A percentile compares a stretch with the other conserved stretches of the same genome.
phyloP scores from a whole-genome alignment of 2,113 vertebrate genomes.

The Caranx melampygus region DNA sequence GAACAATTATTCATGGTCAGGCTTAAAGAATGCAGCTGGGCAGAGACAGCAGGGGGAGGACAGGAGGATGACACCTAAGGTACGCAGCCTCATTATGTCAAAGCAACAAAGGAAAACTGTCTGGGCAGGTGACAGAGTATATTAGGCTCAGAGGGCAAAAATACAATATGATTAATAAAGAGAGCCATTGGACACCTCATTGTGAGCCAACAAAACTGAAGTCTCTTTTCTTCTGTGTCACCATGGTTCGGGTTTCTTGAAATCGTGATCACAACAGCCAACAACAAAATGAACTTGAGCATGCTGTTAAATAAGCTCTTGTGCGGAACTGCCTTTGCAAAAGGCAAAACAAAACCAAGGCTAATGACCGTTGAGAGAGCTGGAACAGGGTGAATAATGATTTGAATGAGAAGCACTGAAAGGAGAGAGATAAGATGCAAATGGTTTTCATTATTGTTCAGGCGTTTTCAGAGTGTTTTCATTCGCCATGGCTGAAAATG shows the following conservation, averaged over 20 bases:
- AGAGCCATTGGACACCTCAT: conserved; percentile 14
- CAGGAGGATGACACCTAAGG: not conserved
- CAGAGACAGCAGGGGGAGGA: not conserved
- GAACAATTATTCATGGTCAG: not conserved
- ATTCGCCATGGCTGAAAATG: not conserved
- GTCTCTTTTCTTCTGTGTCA: not conserved
- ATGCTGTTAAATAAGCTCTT: not conserved
- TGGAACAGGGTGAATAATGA: conserved; percentile 1
- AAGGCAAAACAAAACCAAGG: conserved; percentile 8
- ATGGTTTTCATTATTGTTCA: conserved; percentile 14
- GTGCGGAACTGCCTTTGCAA: not conserved
- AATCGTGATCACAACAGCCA: not conserved
- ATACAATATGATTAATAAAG: not conserved
- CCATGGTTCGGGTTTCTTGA: not conserved
- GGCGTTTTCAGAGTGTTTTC: not conserved
- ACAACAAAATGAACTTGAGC: not conserved
- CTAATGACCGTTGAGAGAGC: conserved; percentile 13
- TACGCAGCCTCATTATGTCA: not conserved
- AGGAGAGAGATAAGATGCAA: not conserved
- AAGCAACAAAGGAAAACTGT: conserved; percentile 14
- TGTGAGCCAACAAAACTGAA: not conserved
- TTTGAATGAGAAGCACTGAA: conserved; percentile 43
- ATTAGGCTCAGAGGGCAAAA: conserved; percentile 7
- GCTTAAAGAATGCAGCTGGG: not conserved
- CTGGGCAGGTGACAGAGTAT: conserved; percentile 9